Base-by-base conservation (phyloP, 2,888 invertebrate genomes). In the Cantharis nigra region DNA sequence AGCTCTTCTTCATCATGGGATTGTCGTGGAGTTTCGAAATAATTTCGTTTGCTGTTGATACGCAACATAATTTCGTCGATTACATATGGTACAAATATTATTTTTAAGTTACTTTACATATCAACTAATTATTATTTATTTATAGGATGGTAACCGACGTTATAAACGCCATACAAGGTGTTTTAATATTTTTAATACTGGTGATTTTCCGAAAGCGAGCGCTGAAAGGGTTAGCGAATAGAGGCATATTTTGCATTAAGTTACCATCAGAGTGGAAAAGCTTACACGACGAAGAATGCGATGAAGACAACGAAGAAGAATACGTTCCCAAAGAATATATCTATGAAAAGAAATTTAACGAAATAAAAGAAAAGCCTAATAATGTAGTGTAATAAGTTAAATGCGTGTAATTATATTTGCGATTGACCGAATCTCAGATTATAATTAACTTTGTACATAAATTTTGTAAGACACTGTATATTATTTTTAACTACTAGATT, bases 21-120 rank as follows among this genome's bases (percentile, higher is more conserved):
- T 89, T 94, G 69, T 91, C 92, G 0, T 94, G 94, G 94, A 90
- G 92, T 79, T 94, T 94, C 82, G 94, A 94, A 87, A 90, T 94
- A 13, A 87, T 91, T 13, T 91, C 91, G 1, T 85, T 85, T 28
- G 83, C 84, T 5, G 78, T 85, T 26, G 83, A 84, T 63, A 80
- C 83, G 67, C 77, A 82, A 23, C 75, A 83, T 67, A 77, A 76
- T 23, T 77, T 82, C 62, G 72, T 84, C n/a, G 78, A 81, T 71
- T 82, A 83, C 70, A 65, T 86, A 69, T 89, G 89, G 89, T 89
- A 83, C 26, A 23, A 20, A 5, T 10, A n/a, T 3, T 23, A 20
- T 14, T n/a, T 23, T 23, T 16, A 10, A 18, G 9, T 23, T 9
- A 67, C 11, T 16, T n/a, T 18, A 14, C 5, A 23, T 23, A 20